phyloP scores from a whole-genome alignment of 2,888 invertebrate species.

The Gari tellinella region DNA sequence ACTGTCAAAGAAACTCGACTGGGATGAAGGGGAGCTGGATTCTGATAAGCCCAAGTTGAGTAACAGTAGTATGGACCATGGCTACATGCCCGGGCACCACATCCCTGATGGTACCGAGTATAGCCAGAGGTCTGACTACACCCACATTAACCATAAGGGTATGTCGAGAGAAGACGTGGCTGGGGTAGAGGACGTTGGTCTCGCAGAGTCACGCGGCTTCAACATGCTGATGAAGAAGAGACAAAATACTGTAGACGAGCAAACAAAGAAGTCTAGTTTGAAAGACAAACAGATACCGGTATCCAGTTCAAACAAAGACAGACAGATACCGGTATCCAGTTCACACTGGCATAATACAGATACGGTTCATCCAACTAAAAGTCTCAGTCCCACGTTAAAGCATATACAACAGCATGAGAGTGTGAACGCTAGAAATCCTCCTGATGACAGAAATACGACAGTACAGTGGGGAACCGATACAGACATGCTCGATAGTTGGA shows the following conservation, averaged over 20 bases:
- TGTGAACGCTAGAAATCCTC: too few species aligned
- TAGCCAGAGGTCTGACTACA: constrained; percentile 62
- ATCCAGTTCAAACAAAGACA: neutral
- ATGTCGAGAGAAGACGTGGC: constrained; percentile 66
- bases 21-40: too few species aligned
- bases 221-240: constrained; percentile 51
- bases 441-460: too few species aligned
- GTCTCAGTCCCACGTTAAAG: too few species aligned
- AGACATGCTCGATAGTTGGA: constrained; percentile 49
- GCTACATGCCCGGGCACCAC: constrained; percentile 67
- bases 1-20: too few species aligned
- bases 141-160: constrained; percentile 60
- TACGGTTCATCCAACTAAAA: too few species aligned
- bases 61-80: constrained; percentile 44
- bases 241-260: neutral
- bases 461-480: neutral
- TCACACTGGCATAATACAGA: neutral
- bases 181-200: constrained; percentile 66
- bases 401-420: too few species aligned
- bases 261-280: neutral
- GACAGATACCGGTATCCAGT: neutral
- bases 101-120: constrained; percentile 74
- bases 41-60: constrained; percentile 27
- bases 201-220: constrained; percentile 70
- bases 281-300: neutral